phyloP scores from a whole-genome alignment of 2,797 vertebrate species.

The Prunella strophiata region DNA sequence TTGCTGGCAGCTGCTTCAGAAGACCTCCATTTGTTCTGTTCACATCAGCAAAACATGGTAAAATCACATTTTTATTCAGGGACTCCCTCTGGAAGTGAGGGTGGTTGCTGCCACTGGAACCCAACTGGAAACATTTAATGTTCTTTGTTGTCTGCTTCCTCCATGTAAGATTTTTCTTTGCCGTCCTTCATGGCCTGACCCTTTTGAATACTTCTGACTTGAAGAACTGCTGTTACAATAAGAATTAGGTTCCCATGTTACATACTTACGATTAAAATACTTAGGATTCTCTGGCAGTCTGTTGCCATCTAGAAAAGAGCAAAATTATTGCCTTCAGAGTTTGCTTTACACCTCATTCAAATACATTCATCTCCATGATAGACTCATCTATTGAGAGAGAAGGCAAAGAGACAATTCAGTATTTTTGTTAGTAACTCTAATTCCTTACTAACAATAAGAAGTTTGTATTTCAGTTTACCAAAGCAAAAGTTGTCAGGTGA shows the following conservation, averaged over 20 bases:
- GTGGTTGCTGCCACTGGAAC: background rate
- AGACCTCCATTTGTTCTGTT: background rate
- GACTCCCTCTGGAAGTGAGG: background rate
- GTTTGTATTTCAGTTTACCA: background rate
- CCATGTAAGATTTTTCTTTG: background rate
- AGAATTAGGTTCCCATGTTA: background rate
- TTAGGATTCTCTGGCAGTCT: background rate
- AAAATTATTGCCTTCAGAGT: background rate
- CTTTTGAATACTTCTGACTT: background rate
- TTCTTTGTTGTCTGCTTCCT: background rate
- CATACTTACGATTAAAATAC: background rate
- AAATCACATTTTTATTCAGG: background rate
- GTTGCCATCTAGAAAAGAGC: background rate
- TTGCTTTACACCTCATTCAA: background rate
- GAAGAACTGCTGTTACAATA: background rate
- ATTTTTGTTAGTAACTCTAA: background rate
- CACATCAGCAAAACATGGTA: accelerated
- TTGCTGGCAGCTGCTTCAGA: background rate
- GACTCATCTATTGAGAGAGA: background rate
- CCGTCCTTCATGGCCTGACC: accelerated
- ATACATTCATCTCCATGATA: background rate
- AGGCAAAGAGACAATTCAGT: background rate
- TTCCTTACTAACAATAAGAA: background rate
- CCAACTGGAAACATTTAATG: background rate
- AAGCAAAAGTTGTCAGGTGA: background rate